phyloP scores from a whole-genome alignment of 2,888 invertebrate genomes.

The Metopia argyrocephala region DNA sequence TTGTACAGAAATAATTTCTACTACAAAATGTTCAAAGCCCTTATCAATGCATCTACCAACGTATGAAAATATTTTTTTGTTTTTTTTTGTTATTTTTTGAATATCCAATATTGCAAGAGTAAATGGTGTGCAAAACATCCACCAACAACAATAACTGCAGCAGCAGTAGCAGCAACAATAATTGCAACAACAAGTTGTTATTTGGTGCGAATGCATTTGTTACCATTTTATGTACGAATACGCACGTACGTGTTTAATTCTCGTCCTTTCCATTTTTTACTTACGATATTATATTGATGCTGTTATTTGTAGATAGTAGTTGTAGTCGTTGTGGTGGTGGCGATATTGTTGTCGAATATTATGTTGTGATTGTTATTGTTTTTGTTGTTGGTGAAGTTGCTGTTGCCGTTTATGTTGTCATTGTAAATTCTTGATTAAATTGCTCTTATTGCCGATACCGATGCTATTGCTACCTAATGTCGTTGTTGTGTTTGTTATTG shows the following conservation, averaged over 20 bases:
- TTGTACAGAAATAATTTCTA: too few species aligned
- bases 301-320: constrained; percentile 28
- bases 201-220: constrained; percentile 74
- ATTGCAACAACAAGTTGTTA: constrained; percentile 66
- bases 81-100: constrained; percentile 33
- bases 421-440: constrained; percentile 64
- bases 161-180: constrained; percentile 13
- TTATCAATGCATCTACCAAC: neutral
- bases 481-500: constrained; percentile 3
- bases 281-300: too few species aligned
- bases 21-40: neutral
- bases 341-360: neutral
- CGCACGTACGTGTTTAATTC: constrained; percentile 33
- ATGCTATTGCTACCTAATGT: neutral
- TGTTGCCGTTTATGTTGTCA: constrained; percentile 52
- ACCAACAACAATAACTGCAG: constrained; percentile 32
- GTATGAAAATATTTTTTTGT: constrained; percentile 14
- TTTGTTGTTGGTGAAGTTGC: constrained; percentile 23
- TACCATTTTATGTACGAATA: constrained; percentile 68
- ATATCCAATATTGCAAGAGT: constrained; percentile 49
- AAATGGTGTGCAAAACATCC: constrained; percentile 57
- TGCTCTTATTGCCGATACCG: constrained; percentile 52
- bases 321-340: constrained; percentile 21
- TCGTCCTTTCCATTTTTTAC: constrained; percentile 54
- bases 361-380: constrained; percentile 18